A percentile compares a stretch with the other conserved stretches of the same genome.
These are phyloP conservation scores for Bombus pascuorum DNA, from an alignment of 1,140 invertebrate species.

Conservation along the genomic window DNA sequence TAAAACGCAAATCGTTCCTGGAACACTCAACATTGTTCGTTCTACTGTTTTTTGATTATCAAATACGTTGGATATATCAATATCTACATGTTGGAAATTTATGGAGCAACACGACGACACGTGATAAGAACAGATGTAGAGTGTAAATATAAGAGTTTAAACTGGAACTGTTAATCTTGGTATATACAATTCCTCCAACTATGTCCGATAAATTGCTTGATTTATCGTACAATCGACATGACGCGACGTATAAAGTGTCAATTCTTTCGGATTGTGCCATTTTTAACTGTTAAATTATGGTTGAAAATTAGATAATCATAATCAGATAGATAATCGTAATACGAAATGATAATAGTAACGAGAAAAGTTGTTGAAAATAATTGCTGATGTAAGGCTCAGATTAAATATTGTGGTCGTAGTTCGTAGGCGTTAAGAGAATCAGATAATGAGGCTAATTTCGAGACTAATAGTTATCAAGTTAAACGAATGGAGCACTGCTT, in stretches of 20 bases:
- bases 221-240: not conserved
- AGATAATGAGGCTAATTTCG: not conserved
- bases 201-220: not conserved
- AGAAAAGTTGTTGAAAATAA: too few species aligned
- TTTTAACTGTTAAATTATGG: too few species aligned
- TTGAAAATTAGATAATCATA: too few species aligned
- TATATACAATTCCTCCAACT: not conserved
- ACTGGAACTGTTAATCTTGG: not conserved
- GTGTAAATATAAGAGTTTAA: not conserved
- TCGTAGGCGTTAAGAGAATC: not conserved
- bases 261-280: too few species aligned
- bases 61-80: not conserved
- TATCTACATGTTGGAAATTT: not conserved
- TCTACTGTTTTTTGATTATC: not conserved
- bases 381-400: not conserved
- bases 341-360: too few species aligned
- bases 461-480: not conserved
- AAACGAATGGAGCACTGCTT: not conserved
- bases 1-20: too few species aligned
- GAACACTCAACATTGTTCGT: too few species aligned
- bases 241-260: not conserved
- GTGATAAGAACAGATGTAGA: not conserved
- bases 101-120: not conserved
- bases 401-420: not conserved
- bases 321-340: too few species aligned